A percentile compares a stretch with the other conserved stretches of the same genome.
These are phyloP conservation scores for Amphiura filiformis DNA, from an alignment of 35 echinoderm and acorn worm genomes.

Conservation along the genomic window DNA sequence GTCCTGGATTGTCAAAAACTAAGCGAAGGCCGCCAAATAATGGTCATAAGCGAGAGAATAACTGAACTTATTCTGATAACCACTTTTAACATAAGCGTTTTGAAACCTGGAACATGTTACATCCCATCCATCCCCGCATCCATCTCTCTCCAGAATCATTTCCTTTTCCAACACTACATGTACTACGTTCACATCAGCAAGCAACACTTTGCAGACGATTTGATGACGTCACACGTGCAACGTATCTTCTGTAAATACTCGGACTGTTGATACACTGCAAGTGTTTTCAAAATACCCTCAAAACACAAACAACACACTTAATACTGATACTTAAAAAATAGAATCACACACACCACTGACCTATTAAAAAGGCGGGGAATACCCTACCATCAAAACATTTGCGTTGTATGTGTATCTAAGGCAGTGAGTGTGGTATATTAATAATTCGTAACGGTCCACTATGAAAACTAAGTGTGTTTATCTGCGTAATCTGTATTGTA, in stretches of 20 bases:
- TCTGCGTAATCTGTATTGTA: background rate
- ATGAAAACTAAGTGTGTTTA: background rate
- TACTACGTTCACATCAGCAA: too few species aligned
- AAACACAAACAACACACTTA: background rate
- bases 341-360: background rate
- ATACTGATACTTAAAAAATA: background rate
- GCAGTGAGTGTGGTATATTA: background rate
- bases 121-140: too few species aligned
- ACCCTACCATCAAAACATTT: background rate
- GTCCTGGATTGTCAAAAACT: too few species aligned
- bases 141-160: too few species aligned
- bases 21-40: too few species aligned
- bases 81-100: too few species aligned
- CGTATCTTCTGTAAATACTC: background rate
- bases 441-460: background rate
- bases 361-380: background rate
- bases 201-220: background rate
- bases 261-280: background rate
- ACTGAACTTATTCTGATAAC: too few species aligned
- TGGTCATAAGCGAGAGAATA: too few species aligned
- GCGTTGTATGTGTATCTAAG: background rate
- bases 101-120: too few species aligned
- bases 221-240: background rate
- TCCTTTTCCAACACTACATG: too few species aligned
- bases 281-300: background rate